Conservation (phyloP, 2,797 vertebrate species). For the Xerus rutilus region DNA sequence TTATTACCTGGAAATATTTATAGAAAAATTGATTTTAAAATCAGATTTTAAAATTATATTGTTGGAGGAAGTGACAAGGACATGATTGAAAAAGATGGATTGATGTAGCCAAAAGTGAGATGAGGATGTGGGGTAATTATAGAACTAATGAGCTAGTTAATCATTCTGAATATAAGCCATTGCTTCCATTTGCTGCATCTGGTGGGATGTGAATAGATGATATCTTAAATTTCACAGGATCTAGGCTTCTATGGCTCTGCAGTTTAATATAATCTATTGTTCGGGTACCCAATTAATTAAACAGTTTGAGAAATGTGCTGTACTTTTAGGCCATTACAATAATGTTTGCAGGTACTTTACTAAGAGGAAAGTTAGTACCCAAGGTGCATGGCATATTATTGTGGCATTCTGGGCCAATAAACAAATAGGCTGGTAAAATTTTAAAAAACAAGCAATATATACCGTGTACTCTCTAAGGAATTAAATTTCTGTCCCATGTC, state of each 20-base stretch:
- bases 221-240: not conserved
- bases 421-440: not conserved
- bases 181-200: conserved; percentile 27
- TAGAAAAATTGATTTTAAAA: not conserved
- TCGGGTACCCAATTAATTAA: not conserved
- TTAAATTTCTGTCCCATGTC: not conserved
- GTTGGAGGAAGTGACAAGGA: conserved; percentile 21
- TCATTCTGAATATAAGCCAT: conserved; percentile 39
- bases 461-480: not conserved
- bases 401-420: not conserved
- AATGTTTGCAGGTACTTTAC: not conserved
- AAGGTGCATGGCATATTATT: not conserved
- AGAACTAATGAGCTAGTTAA: conserved; percentile 51
- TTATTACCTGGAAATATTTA: conserved; percentile 18
- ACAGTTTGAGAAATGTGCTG: conserved; percentile 30
- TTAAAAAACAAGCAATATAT: not conserved
- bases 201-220: not conserved
- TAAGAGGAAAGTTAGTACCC: not conserved
- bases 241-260: not conserved
- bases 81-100: conserved; percentile 29
- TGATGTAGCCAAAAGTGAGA: not conserved
- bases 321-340: not conserved
- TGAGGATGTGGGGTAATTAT: conserved; percentile 37
- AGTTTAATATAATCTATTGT: conserved; percentile 44
- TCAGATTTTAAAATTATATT: conserved; percentile 21